Evolutionary conservation across 1,140 invertebrate genomes (phyloP).

Genomic region (Dreissena rostriformis): DNA sequence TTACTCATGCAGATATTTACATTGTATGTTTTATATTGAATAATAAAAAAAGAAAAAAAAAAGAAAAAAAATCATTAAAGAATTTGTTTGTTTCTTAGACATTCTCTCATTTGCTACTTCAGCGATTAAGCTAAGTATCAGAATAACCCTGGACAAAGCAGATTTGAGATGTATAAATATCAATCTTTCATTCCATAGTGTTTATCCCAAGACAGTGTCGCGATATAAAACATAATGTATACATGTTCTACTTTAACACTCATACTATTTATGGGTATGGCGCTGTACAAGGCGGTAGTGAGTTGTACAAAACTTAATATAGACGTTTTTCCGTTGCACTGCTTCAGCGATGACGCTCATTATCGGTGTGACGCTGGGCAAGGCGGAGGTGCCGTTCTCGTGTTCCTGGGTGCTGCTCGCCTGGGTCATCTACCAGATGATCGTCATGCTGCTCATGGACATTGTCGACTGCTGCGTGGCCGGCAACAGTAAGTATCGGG

Average conservation of each 20-base stretch:
- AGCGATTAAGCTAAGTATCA: too few relatives aligned
- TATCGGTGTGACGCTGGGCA: slow-evolving; percentile 43
- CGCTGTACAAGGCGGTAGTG: background rate
- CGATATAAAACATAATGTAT: background rate
- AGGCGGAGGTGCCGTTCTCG: slow-evolving; percentile 36
- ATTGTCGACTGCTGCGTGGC: slow-evolving; percentile 34
- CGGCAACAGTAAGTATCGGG: slow-evolving; percentile 22
- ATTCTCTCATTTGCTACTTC: too few relatives aligned
- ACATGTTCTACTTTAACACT: background rate
- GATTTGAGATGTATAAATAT: too few relatives aligned
- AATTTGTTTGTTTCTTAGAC: too few relatives aligned
- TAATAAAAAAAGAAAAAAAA: too few relatives aligned
- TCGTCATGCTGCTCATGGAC: slow-evolving; percentile 42
- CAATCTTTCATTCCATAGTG: too few relatives aligned
- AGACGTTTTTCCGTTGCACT: background rate
- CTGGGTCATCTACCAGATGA: slow-evolving; percentile 46
- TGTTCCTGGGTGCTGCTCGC: slow-evolving; percentile 48
- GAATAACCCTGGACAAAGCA: too few relatives aligned
- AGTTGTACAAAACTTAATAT: background rate
- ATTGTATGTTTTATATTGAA: too few relatives aligned
- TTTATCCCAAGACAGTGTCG: too few relatives aligned
- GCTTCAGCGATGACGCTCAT: slow-evolving; percentile 44
- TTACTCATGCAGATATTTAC: too few relatives aligned
- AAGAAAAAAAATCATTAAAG: too few relatives aligned
- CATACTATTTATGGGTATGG: background rate